Percentiles rank a stretch among this genome's conserved stretches.
These are phyloP conservation scores for Lacerta bilineata DNA, from an alignment of 2,797 vertebrate species.

Conservation along the genomic window DNA sequence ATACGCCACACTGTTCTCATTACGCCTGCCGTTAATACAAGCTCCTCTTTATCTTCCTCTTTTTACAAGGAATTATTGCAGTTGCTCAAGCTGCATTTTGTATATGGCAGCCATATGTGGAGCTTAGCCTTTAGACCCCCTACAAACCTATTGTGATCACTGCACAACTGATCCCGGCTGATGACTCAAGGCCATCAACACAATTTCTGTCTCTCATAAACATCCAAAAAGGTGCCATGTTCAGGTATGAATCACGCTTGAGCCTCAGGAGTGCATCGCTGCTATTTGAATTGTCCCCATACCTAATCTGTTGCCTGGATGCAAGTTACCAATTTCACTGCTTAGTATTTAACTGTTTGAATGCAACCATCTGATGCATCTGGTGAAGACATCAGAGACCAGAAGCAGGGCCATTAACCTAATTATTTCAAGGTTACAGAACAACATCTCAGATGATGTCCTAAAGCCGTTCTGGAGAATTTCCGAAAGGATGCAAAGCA, in stretches of 20 bases:
- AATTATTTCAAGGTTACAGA: neutral
- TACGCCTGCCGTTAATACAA: conserved; percentile 13
- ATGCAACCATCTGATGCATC: neutral
- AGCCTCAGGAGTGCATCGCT: neutral
- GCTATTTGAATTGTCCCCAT: neutral
- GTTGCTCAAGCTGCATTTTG: conserved; percentile 10
- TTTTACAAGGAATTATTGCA: conserved; percentile 8
- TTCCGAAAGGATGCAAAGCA: neutral
- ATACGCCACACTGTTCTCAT: conserved; percentile 23
- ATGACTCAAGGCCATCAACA: conserved; percentile 33
- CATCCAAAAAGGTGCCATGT: neutral
- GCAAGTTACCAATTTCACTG: neutral
- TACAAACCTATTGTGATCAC: conserved; percentile 10
- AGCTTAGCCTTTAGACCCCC: conserved; percentile 5
- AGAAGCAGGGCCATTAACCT: neutral
- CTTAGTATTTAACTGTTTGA: neutral
- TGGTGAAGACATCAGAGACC: neutral
- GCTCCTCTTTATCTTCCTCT: conserved; percentile 25
- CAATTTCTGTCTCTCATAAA: conserved; percentile 42
- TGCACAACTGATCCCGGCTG: neutral
- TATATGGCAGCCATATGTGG: conserved; percentile 25
- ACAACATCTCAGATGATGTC: neutral
- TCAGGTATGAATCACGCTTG: neutral
- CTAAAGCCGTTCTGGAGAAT: neutral
- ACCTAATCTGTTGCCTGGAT: neutral